Percentiles rank a stretch among this genome's conserved stretches.
phyloP scores from a whole-genome alignment of 2,113 vertebrate genomes.

The Propithecus coquereli region DNA sequence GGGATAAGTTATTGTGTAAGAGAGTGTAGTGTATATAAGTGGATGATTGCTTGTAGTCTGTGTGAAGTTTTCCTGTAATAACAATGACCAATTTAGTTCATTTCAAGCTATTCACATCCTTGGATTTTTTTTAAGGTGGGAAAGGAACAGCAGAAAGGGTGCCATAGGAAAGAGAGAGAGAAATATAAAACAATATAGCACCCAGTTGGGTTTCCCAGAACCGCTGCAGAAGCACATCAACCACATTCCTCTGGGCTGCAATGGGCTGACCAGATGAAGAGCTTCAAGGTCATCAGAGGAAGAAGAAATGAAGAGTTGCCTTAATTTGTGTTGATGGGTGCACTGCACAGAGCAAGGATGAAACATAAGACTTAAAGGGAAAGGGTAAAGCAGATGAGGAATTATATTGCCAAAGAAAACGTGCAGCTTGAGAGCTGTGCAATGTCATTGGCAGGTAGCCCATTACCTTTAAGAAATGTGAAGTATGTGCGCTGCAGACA shows the following conservation, averaged over 20 bases:
- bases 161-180: background rate
- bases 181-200: background rate
- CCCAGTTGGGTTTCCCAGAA: background rate
- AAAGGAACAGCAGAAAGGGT: background rate
- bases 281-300: constrained; percentile 28
- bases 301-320: constrained; percentile 53
- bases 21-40: background rate
- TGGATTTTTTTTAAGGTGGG: constrained; percentile 2
- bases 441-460: constrained; percentile 78
- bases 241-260: background rate
- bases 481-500: constrained; percentile 81
- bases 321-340: constrained; percentile 42
- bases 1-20: background rate
- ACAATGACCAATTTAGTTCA: constrained; percentile 29
- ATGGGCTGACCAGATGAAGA: constrained; percentile 7
- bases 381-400: constrained; percentile 65
- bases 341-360: constrained; percentile 6
- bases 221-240: background rate
- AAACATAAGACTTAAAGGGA: constrained; percentile 43
- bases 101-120: background rate
- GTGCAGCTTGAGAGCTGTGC: constrained; percentile 61
- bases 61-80: constrained; percentile 24
- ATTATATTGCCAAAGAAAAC: constrained; percentile 67
- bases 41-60: background rate
- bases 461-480: constrained; percentile 78